phyloP scores from a whole-genome alignment of 2,113 vertebrate genomes.

The Urocolius indicus region DNA sequence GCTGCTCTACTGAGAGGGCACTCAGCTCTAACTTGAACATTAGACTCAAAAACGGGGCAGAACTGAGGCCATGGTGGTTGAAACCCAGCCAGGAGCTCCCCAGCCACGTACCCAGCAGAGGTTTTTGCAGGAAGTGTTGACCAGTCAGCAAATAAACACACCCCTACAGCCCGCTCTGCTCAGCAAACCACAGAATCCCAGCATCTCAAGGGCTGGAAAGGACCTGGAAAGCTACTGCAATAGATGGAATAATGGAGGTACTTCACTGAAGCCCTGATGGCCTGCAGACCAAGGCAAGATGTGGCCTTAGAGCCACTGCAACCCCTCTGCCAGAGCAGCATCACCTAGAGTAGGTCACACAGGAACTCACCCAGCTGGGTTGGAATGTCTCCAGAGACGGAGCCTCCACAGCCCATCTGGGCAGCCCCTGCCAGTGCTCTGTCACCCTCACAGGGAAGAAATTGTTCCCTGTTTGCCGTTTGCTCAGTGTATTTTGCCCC shows the following conservation, averaged over 20 bases:
- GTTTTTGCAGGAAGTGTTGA: background rate
- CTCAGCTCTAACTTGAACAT: background rate
- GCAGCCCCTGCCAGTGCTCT: too few relatives aligned
- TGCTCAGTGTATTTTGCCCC: background rate
- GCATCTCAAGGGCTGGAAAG: too few relatives aligned
- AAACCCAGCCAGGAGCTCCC: background rate
- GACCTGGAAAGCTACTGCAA: background rate
- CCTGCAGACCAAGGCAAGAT: background rate
- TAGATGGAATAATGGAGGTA: background rate
- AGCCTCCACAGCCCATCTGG: too few relatives aligned
- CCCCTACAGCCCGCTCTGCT: background rate
- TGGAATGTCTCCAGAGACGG: too few relatives aligned
- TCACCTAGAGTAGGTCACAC: too few relatives aligned
- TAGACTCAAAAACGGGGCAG: background rate
- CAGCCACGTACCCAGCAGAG: background rate
- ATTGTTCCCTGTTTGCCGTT: background rate
- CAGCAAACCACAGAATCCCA: background rate
- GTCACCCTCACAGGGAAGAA: too few relatives aligned
- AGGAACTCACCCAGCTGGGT: too few relatives aligned
- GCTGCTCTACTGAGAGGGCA: background rate
- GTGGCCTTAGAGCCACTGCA: fast-evolving
- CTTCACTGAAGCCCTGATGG: background rate
- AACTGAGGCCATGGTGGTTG: background rate
- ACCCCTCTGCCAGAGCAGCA: too few relatives aligned
- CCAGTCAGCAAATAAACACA: background rate